These are phyloP conservation scores for Ptyas mucosa DNA, from an alignment of 2,113 vertebrate species.

Conservation along the genomic window DNA sequence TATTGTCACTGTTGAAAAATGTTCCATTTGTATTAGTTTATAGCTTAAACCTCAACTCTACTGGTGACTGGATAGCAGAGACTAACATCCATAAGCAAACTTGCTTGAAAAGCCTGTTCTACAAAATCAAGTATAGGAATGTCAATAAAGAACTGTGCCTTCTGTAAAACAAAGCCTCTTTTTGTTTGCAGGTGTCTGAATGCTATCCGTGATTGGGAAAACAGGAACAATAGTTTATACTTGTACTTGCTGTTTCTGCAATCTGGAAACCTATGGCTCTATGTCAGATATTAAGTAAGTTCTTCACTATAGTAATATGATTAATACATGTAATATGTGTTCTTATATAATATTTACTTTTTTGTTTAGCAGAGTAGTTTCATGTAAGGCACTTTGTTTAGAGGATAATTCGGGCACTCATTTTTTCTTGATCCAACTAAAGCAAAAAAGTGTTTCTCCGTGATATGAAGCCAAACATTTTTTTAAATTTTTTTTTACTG, in stretches of 20 bases:
- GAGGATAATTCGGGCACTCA: not conserved
- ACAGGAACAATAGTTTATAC: not conserved
- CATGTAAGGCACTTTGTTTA: not conserved
- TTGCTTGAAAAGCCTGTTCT: not conserved
- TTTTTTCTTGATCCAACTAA: not conserved
- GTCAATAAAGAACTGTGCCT: not conserved
- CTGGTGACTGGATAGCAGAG: not conserved
- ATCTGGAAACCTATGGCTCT: conserved; percentile 2
- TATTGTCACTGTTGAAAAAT: not conserved
- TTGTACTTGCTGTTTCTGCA: not conserved
- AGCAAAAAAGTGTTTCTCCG: not conserved
- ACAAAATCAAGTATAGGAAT: not conserved
- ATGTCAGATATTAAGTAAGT: not conserved
- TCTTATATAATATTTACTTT: not conserved
- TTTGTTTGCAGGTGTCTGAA: not conserved
- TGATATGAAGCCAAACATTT: not conserved
- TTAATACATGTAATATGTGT: not conserved
- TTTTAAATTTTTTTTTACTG: not conserved
- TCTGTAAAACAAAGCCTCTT: not conserved
- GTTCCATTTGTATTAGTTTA: not conserved
- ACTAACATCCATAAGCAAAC: not conserved
- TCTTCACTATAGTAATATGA: not conserved
- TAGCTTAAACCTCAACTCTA: not conserved
- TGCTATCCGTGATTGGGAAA: not conserved
- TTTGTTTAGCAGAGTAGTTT: conserved; percentile 1